Evolutionary conservation across 2,797 vertebrate species (phyloP).

Genomic region (Enoplosus armatus): DNA sequence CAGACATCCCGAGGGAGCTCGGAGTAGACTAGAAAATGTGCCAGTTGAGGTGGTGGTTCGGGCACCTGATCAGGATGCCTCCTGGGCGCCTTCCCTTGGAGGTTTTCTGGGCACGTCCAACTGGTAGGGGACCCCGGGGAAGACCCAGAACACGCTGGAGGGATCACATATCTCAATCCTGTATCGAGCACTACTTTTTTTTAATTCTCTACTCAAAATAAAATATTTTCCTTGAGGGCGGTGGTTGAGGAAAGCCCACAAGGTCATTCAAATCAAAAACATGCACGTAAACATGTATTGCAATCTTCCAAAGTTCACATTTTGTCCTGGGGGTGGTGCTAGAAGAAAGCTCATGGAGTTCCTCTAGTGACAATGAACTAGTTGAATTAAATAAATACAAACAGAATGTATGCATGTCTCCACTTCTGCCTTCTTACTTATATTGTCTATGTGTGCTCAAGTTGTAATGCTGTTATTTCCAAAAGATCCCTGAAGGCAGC

Average conservation of each 20-base stretch:
- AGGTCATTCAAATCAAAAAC: not conserved
- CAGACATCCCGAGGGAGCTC: too few relatives aligned
- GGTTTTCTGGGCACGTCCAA: too few relatives aligned
- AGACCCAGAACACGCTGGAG: too few relatives aligned
- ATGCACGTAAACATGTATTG: too few relatives aligned
- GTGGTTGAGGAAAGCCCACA: not conserved
- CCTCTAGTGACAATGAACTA: not conserved
- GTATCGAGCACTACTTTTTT: not conserved
- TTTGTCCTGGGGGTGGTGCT: not conserved
- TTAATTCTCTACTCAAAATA: not conserved
- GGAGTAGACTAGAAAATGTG: too few relatives aligned
- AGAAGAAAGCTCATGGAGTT: not conserved
- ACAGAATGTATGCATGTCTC: not conserved
- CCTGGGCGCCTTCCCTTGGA: too few relatives aligned
- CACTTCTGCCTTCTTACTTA: not conserved
- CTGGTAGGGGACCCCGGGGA: too few relatives aligned
- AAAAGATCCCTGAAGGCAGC: conserved; percentile 12
- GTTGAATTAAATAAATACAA: not conserved
- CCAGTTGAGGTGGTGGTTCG: too few relatives aligned
- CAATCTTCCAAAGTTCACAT: not conserved
- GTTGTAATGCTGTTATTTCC: conserved; percentile 13
- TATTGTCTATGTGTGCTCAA: not conserved
- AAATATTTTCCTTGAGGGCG: too few relatives aligned
- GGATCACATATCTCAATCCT: too few relatives aligned
- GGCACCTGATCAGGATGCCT: too few relatives aligned